Evolutionary conservation across 2,888 invertebrate species (phyloP).

Genomic region (Agrochola macilenta): DNA sequence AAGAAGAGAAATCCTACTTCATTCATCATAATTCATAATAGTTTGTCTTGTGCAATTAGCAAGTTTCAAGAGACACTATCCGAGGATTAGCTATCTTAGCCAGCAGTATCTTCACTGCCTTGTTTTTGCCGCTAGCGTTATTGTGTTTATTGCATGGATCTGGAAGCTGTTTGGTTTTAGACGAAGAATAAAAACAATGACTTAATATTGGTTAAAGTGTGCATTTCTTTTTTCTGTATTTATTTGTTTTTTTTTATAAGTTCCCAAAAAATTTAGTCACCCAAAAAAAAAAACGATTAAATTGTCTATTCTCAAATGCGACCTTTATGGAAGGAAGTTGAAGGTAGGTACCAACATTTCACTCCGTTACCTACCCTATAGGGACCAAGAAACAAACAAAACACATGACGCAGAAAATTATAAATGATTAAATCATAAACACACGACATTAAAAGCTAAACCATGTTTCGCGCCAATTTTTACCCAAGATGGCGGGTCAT

Average conservation of each 20-base stretch:
- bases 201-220: too few relatives aligned
- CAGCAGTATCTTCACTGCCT: slow-evolving; percentile 8
- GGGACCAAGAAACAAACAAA: slow-evolving; percentile 17
- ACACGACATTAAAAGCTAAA: slow-evolving; percentile 70
- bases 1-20: slow-evolving; percentile 17
- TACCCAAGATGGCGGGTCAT: slow-evolving; percentile 62
- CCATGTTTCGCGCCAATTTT: slow-evolving; percentile 66
- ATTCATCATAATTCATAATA: slow-evolving; percentile 36
- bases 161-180: too few relatives aligned
- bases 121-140: not conserved
- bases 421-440: slow-evolving; percentile 63
- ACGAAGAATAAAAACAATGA: not conserved
- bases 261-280: not conserved
- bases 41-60: slow-evolving; percentile 39
- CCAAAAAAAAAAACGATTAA: not conserved
- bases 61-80: slow-evolving; percentile 28
- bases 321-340: not conserved
- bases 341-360: not conserved
- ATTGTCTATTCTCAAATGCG: not conserved
- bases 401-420: slow-evolving; percentile 46
- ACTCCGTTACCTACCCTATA: slow-evolving; percentile 3
- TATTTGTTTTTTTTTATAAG: not conserved
- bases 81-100: slow-evolving; percentile 38
- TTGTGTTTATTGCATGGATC: not conserved
- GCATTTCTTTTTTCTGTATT: too few relatives aligned